Evolutionary conservation across 2,888 invertebrate genomes (phyloP).

Genomic region (Diabrotica balteata): DNA sequence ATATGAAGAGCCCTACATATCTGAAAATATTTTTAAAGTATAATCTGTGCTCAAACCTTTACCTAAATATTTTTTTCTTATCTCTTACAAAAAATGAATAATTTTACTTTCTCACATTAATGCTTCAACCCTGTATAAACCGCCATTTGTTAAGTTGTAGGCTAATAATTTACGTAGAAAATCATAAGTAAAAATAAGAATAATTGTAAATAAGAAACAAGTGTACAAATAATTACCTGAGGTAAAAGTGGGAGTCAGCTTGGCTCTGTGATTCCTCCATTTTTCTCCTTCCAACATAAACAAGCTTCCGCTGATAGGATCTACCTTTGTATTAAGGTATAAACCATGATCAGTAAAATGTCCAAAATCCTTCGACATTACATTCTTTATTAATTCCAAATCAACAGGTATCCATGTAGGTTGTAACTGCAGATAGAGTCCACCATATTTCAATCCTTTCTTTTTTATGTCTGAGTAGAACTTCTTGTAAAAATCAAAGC

Average conservation of each 20-base stretch:
- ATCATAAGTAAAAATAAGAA: no score
- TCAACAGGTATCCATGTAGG: slow-evolving; percentile 55
- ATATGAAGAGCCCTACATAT: no score
- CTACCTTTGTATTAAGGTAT: slow-evolving; percentile 59
- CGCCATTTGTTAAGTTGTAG: no score
- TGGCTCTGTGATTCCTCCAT: slow-evolving; percentile 38
- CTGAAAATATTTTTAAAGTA: no score
- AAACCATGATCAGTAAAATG: slow-evolving; percentile 57
- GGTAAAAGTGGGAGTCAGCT: slow-evolving; percentile 40
- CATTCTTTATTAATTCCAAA: slow-evolving; percentile 62
- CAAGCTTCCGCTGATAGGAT: slow-evolving; percentile 40
- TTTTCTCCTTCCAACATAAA: slow-evolving; percentile 33
- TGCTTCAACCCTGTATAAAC: no score
- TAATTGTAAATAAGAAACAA: background rate
- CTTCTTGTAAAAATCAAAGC: slow-evolving; percentile 9
- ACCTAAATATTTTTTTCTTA: no score
- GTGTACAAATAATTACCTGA: slow-evolving; percentile 17
- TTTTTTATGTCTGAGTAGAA: slow-evolving; percentile 13
- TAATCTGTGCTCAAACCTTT: no score
- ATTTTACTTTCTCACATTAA: no score
- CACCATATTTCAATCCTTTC: slow-evolving; percentile 10
- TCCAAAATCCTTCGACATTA: slow-evolving; percentile 33
- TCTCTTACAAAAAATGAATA: no score
- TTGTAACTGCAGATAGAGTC: slow-evolving; percentile 1
- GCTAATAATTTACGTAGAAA: no score